These are phyloP conservation scores for Cossypha niveicapilla DNA, from an alignment of 2,797 vertebrate genomes.

Conservation along the genomic window DNA sequence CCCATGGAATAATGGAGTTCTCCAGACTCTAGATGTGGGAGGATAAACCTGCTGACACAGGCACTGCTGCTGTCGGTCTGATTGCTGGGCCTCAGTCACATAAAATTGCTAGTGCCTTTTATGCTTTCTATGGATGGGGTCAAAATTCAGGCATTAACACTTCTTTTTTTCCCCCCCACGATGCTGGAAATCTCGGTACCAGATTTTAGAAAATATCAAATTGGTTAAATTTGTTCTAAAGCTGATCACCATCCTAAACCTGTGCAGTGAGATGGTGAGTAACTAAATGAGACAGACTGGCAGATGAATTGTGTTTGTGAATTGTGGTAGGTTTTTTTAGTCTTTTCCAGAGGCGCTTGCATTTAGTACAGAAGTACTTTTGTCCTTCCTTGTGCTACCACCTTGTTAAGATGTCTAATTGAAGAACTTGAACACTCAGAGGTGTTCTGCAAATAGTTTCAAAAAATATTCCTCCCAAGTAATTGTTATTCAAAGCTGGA, in stretches of 20 bases:
- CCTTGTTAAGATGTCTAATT: background rate
- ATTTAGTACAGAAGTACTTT: background rate
- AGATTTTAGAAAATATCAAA: background rate
- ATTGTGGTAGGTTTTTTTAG: background rate
- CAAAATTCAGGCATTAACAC: background rate
- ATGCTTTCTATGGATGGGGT: background rate
- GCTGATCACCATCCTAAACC: background rate
- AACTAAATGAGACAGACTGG: background rate
- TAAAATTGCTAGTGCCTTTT: background rate
- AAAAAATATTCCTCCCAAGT: background rate
- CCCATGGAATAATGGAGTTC: background rate
- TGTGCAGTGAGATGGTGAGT: background rate
- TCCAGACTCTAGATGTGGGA: background rate
- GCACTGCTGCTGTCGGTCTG: background rate
- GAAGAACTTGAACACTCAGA: background rate
- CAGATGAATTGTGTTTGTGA: background rate
- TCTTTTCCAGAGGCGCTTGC: background rate
- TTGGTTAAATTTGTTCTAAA: background rate
- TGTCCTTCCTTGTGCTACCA: background rate
- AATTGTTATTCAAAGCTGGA: background rate
- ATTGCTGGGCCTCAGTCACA: background rate
- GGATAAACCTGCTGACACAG: slow-evolving; percentile 13
- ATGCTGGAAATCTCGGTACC: background rate
- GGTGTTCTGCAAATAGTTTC: background rate
- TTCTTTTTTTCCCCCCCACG: background rate